phyloP scores from a whole-genome alignment of 1,140 invertebrate species.

The Papilio glaucus region DNA sequence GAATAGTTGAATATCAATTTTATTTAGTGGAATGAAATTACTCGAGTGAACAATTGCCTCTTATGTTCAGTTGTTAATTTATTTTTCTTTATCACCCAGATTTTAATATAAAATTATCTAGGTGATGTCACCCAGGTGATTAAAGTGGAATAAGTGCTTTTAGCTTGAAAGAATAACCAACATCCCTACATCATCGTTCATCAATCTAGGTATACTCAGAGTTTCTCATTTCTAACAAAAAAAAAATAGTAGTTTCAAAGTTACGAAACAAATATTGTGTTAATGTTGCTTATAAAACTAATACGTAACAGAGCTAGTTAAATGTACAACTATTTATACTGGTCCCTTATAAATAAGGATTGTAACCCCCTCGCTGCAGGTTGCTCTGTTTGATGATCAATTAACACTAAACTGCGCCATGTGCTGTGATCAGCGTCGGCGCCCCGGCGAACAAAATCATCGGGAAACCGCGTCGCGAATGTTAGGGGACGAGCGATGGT shows the following conservation, averaged over 20 bases:
- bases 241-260: background rate
- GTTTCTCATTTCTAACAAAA: background rate
- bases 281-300: background rate
- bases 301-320: background rate
- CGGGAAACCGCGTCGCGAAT: background rate
- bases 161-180: too few relatives aligned
- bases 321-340: slow-evolving; percentile 15
- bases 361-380: slow-evolving; percentile 2
- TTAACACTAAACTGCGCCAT: slow-evolving; percentile 37
- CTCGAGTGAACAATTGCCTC: too few relatives aligned
- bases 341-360: slow-evolving; percentile 12
- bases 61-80: too few relatives aligned
- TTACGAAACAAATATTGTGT: background rate
- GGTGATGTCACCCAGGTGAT: too few relatives aligned
- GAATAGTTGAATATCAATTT: too few relatives aligned
- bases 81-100: too few relatives aligned
- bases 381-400: slow-evolving; percentile 36
- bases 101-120: too few relatives aligned
- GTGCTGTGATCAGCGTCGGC: slow-evolving; percentile 17
- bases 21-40: too few relatives aligned
- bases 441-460: background rate
- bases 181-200: too few relatives aligned
- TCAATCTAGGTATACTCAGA: too few relatives aligned
- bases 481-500: background rate
- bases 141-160: too few relatives aligned